A percentile compares a stretch with the other conserved stretches of the same genome.
These are phyloP conservation scores for Forbesichthys papilliferus DNA, from an alignment of 2,113 vertebrate genomes.

Conservation along the genomic window DNA sequence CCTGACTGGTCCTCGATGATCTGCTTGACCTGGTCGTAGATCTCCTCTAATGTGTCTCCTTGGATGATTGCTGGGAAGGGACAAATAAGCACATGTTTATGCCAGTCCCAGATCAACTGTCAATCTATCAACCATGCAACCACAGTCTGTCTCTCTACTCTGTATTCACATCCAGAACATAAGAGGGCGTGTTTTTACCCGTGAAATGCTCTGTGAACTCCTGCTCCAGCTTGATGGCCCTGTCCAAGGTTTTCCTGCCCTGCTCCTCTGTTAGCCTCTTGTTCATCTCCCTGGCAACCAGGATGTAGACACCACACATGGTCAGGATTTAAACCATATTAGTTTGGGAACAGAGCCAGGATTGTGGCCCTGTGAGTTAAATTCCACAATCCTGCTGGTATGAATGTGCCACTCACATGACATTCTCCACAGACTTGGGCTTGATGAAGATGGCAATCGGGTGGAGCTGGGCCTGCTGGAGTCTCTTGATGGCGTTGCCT, in stretches of 20 bases:
- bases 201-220: conserved; percentile 99
- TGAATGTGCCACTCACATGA: conserved; percentile 84
- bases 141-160: too few relatives aligned
- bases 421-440: conserved; percentile 95
- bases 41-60: conserved; percentile 97
- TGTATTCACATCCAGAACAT: neutral
- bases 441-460: conserved; percentile 97
- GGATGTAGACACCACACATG: neutral
- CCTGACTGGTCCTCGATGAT: conserved; percentile 98
- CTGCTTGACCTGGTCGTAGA: conserved; percentile 96
- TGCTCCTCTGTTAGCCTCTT: conserved; percentile 95
- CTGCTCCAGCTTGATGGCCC: conserved; percentile 95
- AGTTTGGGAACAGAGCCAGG: too few relatives aligned
- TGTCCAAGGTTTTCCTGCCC: conserved; percentile 91
- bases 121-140: too few relatives aligned
- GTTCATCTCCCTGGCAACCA: conserved; percentile 92
- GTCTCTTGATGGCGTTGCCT: conserved; percentile 97
- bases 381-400: too few relatives aligned
- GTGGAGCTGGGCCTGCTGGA: conserved; percentile 92
- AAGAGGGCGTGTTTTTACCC: conserved; percentile 75
- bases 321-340: too few relatives aligned
- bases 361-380: too few relatives aligned
- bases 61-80: conserved; percentile 88
- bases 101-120: neutral
- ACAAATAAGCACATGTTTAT: conserved; percentile 25